phyloP scores from a whole-genome alignment of 35 echinoderm and acorn worm species.

The Diadema setosum region DNA sequence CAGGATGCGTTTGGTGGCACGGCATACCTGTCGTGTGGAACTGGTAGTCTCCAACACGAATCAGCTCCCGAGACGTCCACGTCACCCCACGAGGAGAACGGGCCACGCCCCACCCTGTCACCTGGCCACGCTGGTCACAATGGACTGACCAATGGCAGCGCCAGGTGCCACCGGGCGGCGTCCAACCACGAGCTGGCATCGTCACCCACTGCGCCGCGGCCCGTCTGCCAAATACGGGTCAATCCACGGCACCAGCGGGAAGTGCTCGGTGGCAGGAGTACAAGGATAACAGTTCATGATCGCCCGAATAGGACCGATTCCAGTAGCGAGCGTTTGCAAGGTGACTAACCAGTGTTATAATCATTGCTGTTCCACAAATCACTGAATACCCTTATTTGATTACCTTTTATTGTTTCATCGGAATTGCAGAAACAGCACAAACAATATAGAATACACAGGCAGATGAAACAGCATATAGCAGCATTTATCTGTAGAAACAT shows the following conservation, averaged over 20 bases:
- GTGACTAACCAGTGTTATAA: not conserved
- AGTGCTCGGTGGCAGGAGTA: not conserved
- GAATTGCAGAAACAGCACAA: no score
- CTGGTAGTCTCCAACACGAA: not conserved
- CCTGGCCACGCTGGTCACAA: not conserved
- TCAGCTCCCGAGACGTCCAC: not conserved
- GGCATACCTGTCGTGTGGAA: not conserved
- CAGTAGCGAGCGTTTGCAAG: not conserved
- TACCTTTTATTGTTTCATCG: no score
- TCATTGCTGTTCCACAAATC: no score
- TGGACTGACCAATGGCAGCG: not conserved
- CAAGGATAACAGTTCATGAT: not conserved
- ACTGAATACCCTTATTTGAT: no score
- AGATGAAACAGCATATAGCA: no score
- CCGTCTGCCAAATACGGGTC: constrained; percentile 1
- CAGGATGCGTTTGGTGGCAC: not conserved
- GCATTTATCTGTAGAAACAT: no score
- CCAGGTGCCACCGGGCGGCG: not conserved
- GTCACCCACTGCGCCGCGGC: not conserved
- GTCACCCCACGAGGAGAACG: not conserved
- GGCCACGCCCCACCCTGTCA: not conserved
- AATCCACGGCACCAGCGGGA: not conserved
- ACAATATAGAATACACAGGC: no score
- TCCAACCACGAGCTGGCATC: not conserved
- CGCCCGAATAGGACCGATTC: not conserved